Evolutionary conservation across 2,888 invertebrate species (phyloP).

Genomic region (Vesta saturnalis): DNA sequence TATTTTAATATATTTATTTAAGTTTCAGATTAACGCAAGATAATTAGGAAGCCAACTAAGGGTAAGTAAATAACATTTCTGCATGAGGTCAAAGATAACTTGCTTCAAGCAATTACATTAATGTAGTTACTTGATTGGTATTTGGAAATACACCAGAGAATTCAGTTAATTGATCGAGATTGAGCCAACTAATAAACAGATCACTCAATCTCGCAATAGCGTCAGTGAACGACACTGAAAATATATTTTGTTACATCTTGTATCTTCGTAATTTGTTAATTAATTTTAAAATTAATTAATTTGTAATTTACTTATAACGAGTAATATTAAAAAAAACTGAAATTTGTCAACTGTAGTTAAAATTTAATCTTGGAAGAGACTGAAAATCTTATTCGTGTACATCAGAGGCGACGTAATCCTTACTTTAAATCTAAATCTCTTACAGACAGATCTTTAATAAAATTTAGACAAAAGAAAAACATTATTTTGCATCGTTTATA

Average conservation of each 20-base stretch:
- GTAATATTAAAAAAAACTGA: too few relatives aligned
- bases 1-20: too few relatives aligned
- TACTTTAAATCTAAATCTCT: too few relatives aligned
- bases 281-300: neutral
- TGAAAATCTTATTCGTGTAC: too few relatives aligned
- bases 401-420: too few relatives aligned
- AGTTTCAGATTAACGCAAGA: neutral
- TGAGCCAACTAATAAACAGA: neutral
- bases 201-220: neutral
- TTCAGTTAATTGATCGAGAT: neutral
- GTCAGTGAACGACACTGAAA: neutral
- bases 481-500: neutral
- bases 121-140: neutral
- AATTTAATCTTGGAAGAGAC: too few relatives aligned
- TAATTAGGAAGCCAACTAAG: neutral
- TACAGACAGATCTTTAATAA: too few relatives aligned
- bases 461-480: neutral
- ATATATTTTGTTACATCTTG: neutral
- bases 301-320: too few relatives aligned
- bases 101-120: neutral
- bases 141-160: neutral
- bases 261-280: neutral
- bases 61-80: conserved; percentile 1
- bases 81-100: neutral
- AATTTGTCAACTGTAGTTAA: too few relatives aligned